Evolutionary conservation across 2,888 invertebrate species (phyloP).

Genomic region (Sesamia inferens): DNA sequence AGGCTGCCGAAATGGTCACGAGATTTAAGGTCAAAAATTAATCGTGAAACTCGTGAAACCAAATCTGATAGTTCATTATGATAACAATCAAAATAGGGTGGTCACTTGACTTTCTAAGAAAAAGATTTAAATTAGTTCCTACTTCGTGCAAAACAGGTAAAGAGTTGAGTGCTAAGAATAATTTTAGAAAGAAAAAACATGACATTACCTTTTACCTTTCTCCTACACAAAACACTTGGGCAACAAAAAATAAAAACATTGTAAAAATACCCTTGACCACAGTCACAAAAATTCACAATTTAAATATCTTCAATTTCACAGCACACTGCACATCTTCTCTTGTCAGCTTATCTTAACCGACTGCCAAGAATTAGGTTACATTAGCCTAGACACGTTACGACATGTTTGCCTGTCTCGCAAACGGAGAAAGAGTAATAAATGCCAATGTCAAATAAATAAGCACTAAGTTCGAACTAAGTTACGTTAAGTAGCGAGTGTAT

Average conservation of each 20-base stretch:
- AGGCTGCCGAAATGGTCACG: too few species aligned
- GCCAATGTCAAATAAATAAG: constrained; percentile 63
- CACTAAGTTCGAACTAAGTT: constrained; percentile 41
- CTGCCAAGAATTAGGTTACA: constrained; percentile 57
- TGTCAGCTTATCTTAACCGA: constrained; percentile 42
- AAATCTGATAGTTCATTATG: neutral
- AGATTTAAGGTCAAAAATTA: too few species aligned
- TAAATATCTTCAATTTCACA: constrained; percentile 17
- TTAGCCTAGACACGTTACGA: constrained; percentile 42
- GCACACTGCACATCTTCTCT: constrained; percentile 45
- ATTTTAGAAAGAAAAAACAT: neutral
- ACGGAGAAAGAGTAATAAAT: constrained; percentile 61
- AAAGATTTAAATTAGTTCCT: neutral
- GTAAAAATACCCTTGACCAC: constrained; percentile 10
- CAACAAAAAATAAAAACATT: constrained; percentile 53
- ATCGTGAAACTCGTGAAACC: too few species aligned
- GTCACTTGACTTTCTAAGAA: neutral
- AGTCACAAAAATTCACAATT: constrained; percentile 8
- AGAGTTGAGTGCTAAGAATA: neutral
- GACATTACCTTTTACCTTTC: constrained; percentile 48
- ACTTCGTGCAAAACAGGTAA: neutral
- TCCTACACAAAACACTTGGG: constrained; percentile 44
- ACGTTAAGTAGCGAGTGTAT: constrained; percentile 44
- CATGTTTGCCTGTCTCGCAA: constrained; percentile 53
- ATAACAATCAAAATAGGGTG: neutral